Conservation (phyloP, 2,797 vertebrate species). For the Helicolenus hilgendorfi region DNA sequence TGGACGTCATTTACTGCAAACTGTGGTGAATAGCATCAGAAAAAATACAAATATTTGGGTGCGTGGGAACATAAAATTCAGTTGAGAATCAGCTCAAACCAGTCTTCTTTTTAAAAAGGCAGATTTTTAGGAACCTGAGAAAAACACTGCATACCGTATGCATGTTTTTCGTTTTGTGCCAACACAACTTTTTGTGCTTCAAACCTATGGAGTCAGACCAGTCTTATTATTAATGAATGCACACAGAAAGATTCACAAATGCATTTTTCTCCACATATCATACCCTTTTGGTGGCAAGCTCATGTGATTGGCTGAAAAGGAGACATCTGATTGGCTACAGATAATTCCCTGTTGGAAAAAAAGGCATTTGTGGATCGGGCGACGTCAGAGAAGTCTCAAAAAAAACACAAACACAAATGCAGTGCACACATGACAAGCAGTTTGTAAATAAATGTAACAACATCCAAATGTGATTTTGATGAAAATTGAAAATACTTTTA, state of each 20-base stretch:
- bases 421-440: neutral
- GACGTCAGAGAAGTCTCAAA: neutral
- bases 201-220: neutral
- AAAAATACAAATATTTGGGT: neutral
- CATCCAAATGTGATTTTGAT: fast-evolving
- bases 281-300: neutral
- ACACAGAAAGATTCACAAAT: neutral
- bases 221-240: neutral
- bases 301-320: too few species aligned
- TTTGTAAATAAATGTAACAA: neutral
- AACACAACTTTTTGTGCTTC: neutral
- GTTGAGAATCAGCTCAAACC: neutral
- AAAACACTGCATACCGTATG: neutral
- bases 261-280: neutral
- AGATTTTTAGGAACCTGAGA: neutral
- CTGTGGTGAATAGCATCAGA: neutral
- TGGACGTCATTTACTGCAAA: neutral
- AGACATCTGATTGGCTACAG: neutral
- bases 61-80: neutral
- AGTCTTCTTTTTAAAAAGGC: neutral
- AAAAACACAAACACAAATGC: neutral
- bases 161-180: neutral
- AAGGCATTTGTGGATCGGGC: neutral
- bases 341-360: neutral
- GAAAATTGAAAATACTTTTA: neutral